Evolutionary conservation across 2,888 invertebrate species (phyloP).

Genomic region (Drepana falcataria): DNA sequence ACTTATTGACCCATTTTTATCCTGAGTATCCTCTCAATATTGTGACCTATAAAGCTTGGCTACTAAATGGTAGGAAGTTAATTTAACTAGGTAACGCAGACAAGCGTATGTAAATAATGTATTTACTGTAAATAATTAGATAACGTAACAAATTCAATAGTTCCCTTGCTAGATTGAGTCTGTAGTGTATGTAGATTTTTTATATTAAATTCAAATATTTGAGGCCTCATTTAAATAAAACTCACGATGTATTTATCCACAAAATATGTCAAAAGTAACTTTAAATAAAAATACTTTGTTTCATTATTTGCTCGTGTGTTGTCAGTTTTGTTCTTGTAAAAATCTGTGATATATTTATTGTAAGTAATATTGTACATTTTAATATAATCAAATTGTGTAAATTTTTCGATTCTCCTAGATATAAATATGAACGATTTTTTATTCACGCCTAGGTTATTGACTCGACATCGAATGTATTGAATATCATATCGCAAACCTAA

Average conservation of each 20-base stretch:
- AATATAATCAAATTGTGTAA: slow-evolving; percentile 45
- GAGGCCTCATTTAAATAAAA: slow-evolving; percentile 12
- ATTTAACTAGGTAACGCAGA: no score
- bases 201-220: slow-evolving; percentile 23
- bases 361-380: slow-evolving; percentile 68
- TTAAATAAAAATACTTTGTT: slow-evolving; percentile 8
- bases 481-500: slow-evolving; percentile 69
- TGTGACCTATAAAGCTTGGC: no score
- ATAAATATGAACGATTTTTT: slow-evolving; percentile 13
- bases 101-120: neutral
- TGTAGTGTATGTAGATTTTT: slow-evolving; percentile 52
- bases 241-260: slow-evolving; percentile 18
- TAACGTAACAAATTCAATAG: slow-evolving; percentile 34
- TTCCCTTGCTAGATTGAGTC: slow-evolving; percentile 53
- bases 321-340: slow-evolving; percentile 61
- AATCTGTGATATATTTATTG: slow-evolving; percentile 79
- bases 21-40: no score
- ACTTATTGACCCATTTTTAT: no score
- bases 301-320: slow-evolving; percentile 30
- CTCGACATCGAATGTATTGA: slow-evolving; percentile 35
- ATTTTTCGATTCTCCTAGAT: slow-evolving; percentile 33
- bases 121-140: slow-evolving; percentile 19
- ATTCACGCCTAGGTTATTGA: slow-evolving; percentile 19
- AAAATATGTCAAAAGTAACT: slow-evolving; percentile 20
- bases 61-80: no score